phyloP scores from a whole-genome alignment of 1,140 invertebrate genomes.

The Drosophila ananassae region DNA sequence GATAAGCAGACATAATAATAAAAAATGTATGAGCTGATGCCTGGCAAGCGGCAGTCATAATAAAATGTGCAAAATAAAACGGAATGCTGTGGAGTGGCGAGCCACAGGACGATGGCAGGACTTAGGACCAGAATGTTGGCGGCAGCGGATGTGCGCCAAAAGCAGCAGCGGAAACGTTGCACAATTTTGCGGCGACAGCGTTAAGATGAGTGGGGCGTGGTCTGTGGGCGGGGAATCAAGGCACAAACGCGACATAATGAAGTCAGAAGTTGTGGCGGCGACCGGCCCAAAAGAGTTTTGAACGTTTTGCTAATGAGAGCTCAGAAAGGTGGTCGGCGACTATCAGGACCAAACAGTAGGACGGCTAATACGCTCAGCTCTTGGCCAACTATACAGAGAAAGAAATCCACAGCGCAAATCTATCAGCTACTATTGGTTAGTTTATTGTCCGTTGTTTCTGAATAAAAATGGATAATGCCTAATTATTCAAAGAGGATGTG shows the following conservation, averaged over 20 bases:
- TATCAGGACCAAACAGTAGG: slow-evolving; percentile 45
- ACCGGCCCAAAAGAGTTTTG: slow-evolving; percentile 64
- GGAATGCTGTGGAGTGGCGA: slow-evolving; percentile 58
- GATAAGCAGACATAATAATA: slow-evolving; percentile 82
- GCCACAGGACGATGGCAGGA: slow-evolving; percentile 43
- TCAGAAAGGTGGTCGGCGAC: slow-evolving; percentile 66
- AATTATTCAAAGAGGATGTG: not conserved
- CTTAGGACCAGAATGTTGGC: slow-evolving; percentile 47
- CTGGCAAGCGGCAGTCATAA: slow-evolving; percentile 74
- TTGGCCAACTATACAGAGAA: not conserved
- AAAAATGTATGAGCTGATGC: slow-evolving; percentile 75
- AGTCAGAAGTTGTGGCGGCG: slow-evolving; percentile 72
- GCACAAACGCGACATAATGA: slow-evolving; percentile 72
- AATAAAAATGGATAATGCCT: not conserved
- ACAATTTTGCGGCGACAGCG: slow-evolving; percentile 77
- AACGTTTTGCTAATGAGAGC: slow-evolving; percentile 81
- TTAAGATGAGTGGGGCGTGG: slow-evolving; percentile 22
- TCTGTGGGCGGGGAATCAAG: not conserved
- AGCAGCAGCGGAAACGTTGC: slow-evolving; percentile 78
- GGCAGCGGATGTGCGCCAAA: slow-evolving; percentile 77
- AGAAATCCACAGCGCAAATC: not conserved
- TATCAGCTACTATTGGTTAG: not conserved
- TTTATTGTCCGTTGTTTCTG: not conserved
- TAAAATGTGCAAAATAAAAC: slow-evolving; percentile 82
- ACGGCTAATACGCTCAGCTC: slow-evolving; percentile 23